These are phyloP conservation scores for Prosopocoilus inquinatus DNA, from an alignment of 2,888 invertebrate genomes.

Conservation along the genomic window DNA sequence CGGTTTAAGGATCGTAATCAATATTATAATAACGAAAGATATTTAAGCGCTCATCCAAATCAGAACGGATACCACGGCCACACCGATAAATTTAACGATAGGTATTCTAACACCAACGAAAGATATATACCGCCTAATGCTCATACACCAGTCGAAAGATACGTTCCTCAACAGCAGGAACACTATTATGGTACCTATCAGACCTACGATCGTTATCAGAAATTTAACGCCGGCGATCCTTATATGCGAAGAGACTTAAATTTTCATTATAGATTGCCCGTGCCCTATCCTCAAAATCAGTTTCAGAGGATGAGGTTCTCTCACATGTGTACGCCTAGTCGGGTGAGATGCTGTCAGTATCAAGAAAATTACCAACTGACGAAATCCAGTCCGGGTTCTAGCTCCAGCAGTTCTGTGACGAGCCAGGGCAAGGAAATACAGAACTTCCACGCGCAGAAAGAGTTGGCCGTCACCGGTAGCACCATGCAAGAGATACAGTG, in stretches of 20 bases:
- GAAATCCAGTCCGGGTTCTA: slow-evolving; percentile 54
- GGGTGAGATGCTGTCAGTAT: slow-evolving; percentile 47
- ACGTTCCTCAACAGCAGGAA: slow-evolving; percentile 57
- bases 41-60: slow-evolving; percentile 13
- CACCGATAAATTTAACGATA: slow-evolving; percentile 10
- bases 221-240: slow-evolving; percentile 51
- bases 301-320: slow-evolving; percentile 44
- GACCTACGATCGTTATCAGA: slow-evolving; percentile 41
- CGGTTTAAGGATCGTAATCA: slow-evolving; percentile 25
- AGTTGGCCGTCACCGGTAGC: slow-evolving; percentile 19
- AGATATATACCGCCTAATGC: slow-evolving; percentile 62
- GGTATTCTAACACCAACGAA: slow-evolving; percentile 21
- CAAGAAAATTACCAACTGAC: slow-evolving; percentile 45
- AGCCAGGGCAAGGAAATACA: slow-evolving; percentile 40
- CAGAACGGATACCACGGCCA: slow-evolving; percentile 9
- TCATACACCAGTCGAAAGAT: slow-evolving; percentile 70
- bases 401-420: slow-evolving; percentile 53
- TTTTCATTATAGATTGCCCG: slow-evolving; percentile 59
- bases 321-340: slow-evolving; percentile 42
- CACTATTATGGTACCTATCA: slow-evolving; percentile 17
- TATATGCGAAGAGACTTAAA: slow-evolving; percentile 59
- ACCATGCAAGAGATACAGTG: slow-evolving; percentile 47
- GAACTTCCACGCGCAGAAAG: slow-evolving; percentile 12
- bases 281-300: slow-evolving; percentile 49
- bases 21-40: slow-evolving; percentile 27